A percentile compares a stretch with the other conserved stretches of the same genome.
phyloP scores from a whole-genome alignment of 2,797 vertebrate genomes.

The Pipistrellus pygmaeus region DNA sequence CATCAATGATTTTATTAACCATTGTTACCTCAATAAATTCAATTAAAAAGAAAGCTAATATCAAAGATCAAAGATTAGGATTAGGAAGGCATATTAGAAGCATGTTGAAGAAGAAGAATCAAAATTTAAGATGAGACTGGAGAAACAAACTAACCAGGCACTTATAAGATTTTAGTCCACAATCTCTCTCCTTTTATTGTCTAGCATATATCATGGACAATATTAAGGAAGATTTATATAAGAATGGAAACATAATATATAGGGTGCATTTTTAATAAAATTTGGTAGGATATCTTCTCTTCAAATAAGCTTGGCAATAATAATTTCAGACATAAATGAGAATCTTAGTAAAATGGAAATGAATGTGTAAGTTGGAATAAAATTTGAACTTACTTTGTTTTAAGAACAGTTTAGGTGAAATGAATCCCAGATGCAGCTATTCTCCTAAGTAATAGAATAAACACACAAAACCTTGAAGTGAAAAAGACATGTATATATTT shows the following conservation, averaged over 20 bases:
- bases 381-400: not conserved
- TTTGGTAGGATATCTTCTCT: not conserved
- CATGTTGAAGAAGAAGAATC: not conserved
- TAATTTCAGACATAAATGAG: constrained; percentile 10
- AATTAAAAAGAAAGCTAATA: constrained; percentile 46
- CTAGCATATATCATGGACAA: not conserved
- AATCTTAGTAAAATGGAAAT: not conserved
- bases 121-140: not conserved
- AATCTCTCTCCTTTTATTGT: not conserved
- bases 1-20: not conserved
- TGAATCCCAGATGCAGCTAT: not conserved
- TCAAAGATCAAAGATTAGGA: not conserved
- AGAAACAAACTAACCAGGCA: not conserved
- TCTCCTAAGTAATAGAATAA: not conserved
- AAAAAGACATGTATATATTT: not conserved
- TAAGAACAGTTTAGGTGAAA: not conserved
- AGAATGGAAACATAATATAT: not conserved
- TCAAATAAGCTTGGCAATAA: not conserved
- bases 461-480: not conserved
- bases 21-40: not conserved
- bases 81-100: not conserved
- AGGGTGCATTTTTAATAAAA: not conserved
- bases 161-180: not conserved
- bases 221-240: not conserved
- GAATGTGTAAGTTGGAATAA: not conserved